These are phyloP conservation scores for Silurus asotus DNA, from an alignment of 2,113 vertebrate genomes.

Conservation along the genomic window DNA sequence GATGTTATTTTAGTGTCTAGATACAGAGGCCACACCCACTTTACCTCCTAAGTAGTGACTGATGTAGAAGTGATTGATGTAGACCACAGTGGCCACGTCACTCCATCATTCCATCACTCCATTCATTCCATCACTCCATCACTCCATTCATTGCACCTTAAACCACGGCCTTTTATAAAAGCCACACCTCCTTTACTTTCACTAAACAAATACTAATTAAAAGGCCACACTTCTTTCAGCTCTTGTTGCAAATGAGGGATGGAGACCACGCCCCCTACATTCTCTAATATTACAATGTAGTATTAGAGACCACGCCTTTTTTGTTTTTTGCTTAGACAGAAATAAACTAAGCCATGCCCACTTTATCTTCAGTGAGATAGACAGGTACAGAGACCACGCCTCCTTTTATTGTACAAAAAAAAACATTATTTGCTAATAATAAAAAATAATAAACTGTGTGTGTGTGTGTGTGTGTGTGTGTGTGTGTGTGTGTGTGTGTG, in stretches of 20 bases:
- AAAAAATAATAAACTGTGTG: not conserved
- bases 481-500: not conserved
- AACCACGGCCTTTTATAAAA: not conserved
- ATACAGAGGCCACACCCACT: not conserved
- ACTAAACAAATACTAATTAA: not conserved
- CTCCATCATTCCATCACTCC: not conserved
- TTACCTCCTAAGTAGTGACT: not conserved
- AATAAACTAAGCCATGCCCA: not conserved
- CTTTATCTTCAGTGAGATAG: not conserved
- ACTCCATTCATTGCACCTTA: not conserved
- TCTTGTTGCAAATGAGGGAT: too few species aligned
- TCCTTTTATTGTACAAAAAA: not conserved
- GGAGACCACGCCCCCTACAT: not conserved
- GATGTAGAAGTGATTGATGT: not conserved
- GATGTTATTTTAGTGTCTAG: not conserved
- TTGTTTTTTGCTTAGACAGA: not conserved
- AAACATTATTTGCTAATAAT: not conserved
- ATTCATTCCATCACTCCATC: not conserved
- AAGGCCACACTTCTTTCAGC: not conserved
- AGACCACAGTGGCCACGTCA: not conserved
- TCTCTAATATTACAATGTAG: too few species aligned
- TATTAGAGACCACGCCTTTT: not conserved
- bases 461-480: conserved; percentile 3
- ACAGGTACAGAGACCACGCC: not conserved
- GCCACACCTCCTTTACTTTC: not conserved